Base-by-base conservation (phyloP, 2,113 vertebrate genomes). In the Benitochromis conjunctus region DNA sequence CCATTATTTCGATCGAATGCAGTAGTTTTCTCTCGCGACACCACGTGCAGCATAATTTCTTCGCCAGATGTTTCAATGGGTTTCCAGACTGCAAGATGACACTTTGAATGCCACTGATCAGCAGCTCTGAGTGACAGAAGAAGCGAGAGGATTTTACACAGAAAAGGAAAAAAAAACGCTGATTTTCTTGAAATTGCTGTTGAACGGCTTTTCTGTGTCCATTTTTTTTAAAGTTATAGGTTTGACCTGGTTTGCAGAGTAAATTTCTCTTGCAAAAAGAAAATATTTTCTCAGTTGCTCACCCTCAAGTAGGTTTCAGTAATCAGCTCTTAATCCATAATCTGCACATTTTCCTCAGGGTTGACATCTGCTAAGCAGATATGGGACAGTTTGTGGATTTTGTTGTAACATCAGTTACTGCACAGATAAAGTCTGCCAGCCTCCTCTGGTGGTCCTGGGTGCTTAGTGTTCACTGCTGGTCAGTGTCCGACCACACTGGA, bases 261-360 rank as follows among this genome's bases (percentile, higher is more conserved):
- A 93, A 90, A 24, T 80, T 84, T 88, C 46, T 82, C 60, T 41
- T 86, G 81, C 77, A 69, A 83, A 88, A 83, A 80, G 60, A 79
- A 53, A 69, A 53, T 54, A 66, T 48, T 4, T 66, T 83, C 58
- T 21, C 48, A 86, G 81, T 88, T 85, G 88, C 86, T 93, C 88
- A 86, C 89, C 87, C 86, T 88, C 46, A 82, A 92, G 81, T 90
- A 92, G 66, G 79, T 91, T 91, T 86, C 83, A 86, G 79, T 36
- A 88, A 84, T 91, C 79, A 89, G 86, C 90, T 94, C 77, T 85
- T 83, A 85, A 91, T 90, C 89, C 90, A 91, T 89, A 89, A 80
- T 92, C 93, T 91, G 92, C 94, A 95, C 93, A 95, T 94, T 94
- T 95, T 95, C 94, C 94, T 96, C 94, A 96, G 95, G 94, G 92